These are phyloP conservation scores for Chiloscyllium punctatum DNA, from an alignment of 2,797 vertebrate species.

Conservation along the genomic window DNA sequence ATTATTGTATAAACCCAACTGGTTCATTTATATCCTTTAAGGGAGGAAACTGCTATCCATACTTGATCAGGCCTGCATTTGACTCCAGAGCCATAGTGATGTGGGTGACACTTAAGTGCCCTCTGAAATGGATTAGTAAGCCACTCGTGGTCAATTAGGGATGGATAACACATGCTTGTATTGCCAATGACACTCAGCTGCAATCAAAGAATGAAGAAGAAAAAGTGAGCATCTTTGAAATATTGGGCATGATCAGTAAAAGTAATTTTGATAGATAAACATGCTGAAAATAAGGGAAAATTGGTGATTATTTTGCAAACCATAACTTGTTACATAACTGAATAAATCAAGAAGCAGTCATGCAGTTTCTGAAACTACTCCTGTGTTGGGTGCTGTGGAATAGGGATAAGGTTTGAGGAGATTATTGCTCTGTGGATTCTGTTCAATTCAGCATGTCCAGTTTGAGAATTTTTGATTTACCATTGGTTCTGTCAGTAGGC, in stretches of 20 bases:
- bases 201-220: too few relatives aligned
- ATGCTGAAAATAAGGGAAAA: background rate
- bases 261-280: background rate
- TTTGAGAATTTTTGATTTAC: background rate
- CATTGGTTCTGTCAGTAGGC: background rate
- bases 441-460: background rate
- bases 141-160: too few relatives aligned
- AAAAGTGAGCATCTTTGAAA: background rate
- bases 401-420: background rate
- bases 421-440: background rate
- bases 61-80: too few relatives aligned
- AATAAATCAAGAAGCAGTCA: background rate
- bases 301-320: background rate
- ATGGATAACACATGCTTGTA: too few relatives aligned
- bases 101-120: too few relatives aligned
- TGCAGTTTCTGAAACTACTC: background rate
- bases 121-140: too few relatives aligned
- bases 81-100: too few relatives aligned
- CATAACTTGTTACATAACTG: background rate
- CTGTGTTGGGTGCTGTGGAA: too few relatives aligned
- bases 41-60: too few relatives aligned
- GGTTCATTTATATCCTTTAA: too few relatives aligned
- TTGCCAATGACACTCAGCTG: too few relatives aligned
- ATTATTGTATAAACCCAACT: too few relatives aligned
- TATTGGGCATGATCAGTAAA: background rate